Evolutionary conservation across 2,113 vertebrate species (phyloP), one percentile per base, ranked within the genome.

Genomic region (Globicephala melas): DNA sequence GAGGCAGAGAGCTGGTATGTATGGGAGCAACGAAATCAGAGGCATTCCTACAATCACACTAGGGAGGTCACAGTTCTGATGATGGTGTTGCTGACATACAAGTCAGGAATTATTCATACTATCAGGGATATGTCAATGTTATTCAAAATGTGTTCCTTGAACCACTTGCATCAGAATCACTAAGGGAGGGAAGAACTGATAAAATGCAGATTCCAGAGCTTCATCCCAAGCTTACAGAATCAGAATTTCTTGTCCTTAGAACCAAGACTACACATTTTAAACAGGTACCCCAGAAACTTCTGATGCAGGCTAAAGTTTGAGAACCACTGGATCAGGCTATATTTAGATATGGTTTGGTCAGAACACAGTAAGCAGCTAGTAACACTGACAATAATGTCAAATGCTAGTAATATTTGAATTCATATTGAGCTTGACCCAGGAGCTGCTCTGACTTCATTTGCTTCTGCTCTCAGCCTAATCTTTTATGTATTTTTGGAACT

Each of bases 161-260:
- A 2, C 20, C 41, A 68, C 71, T 95, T 95, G 23, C 33, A 77
- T 79, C 11, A 77, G 47, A 89, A 82, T 86, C 33, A 79, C 21
- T 6, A 85, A 55, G 12, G 36, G 36, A 86, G 25, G 47, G 28
- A 53, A 85, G 31, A 96, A 83, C 12, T 96, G 60, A 60, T 90
- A 94, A 89, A 84, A 83, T 74, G n/a, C n/a, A 68, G 41, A 94
- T 80, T 79, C 44, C 21, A 89, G 67, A 85, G n/a, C 41, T 96
- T 93, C 8, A 55, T 89, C 44, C n/a, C 31, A 92, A 94, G 87
- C 55, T 31, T 94, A 41, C 28, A 76, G 62, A 95, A 89, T 91
- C 81, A 93, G 85, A 94, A 87, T 94, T 68, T 70, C 73, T 74
- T 31, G 31, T 63, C 31, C 41, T 80, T 58, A 23, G 53, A 81